A percentile compares a stretch with the other conserved stretches of the same genome.
phyloP scores from a whole-genome alignment of 2,113 vertebrate genomes.

The Seriola rivoliana region DNA sequence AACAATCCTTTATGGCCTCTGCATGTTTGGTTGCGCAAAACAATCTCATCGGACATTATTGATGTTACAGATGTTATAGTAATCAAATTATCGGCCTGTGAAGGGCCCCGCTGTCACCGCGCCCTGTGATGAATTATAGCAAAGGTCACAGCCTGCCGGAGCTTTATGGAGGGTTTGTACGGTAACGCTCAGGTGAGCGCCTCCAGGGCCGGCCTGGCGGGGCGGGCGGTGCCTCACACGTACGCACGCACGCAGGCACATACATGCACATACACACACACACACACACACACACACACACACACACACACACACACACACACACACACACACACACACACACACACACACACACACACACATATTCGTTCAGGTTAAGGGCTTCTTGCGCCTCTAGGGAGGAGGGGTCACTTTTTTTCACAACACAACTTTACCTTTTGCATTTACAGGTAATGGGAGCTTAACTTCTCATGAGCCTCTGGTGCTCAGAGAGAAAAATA shows the following conservation, averaged over 20 bases:
- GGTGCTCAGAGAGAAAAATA: neutral
- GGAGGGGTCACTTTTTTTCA: slow-evolving; percentile 3
- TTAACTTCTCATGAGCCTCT: slow-evolving; percentile 43
- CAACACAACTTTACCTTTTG: slow-evolving; percentile 41
- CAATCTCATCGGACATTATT: slow-evolving; percentile 87
- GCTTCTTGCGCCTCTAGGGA: neutral
- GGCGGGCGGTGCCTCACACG: slow-evolving; percentile 8
- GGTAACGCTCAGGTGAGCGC: slow-evolving; percentile 77
- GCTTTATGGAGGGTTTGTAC: slow-evolving; percentile 74
- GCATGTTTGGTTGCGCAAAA: slow-evolving; percentile 87
- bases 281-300: neutral
- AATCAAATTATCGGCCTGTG: slow-evolving; percentile 87
- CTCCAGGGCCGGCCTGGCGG: slow-evolving; percentile 50
- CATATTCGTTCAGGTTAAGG: slow-evolving; percentile 49
- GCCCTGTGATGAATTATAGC: slow-evolving; percentile 79
- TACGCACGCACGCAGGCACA: neutral
- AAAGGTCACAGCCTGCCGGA: slow-evolving; percentile 83
- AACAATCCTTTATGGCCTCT: slow-evolving; percentile 80
- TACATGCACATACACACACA: neutral
- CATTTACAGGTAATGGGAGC: slow-evolving; percentile 26
- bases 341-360: neutral
- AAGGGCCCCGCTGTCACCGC: slow-evolving; percentile 83
- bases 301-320: neutral
- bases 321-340: slow-evolving; percentile 15
- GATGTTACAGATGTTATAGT: slow-evolving; percentile 88